phyloP scores from a whole-genome alignment of 2,888 invertebrate genomes.

The Pseudococcus longispinus region DNA sequence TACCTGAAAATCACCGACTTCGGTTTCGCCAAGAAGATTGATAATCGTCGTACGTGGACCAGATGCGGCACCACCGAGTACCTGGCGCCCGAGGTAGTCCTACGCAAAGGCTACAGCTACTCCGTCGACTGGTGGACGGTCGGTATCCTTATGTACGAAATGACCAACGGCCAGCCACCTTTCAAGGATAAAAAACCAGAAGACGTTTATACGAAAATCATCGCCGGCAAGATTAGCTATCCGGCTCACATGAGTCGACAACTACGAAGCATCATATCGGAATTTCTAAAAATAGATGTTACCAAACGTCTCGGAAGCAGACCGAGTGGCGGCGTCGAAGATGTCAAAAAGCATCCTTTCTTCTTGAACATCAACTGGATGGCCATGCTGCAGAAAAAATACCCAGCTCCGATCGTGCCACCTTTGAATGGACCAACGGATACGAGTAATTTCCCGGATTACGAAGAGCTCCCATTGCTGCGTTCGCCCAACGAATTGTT shows the following conservation, averaged over 20 bases:
- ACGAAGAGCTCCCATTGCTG: constrained; percentile 46
- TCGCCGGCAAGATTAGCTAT: constrained; percentile 48
- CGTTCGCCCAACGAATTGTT: constrained; percentile 36
- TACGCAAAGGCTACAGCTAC: constrained; percentile 50
- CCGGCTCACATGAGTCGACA: constrained; percentile 47
- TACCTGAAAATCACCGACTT: constrained; percentile 52
- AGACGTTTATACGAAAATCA: constrained; percentile 46
- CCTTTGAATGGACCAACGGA: constrained; percentile 47
- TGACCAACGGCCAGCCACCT: constrained; percentile 54
- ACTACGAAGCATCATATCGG: constrained; percentile 30
- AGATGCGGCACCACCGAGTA: constrained; percentile 53
- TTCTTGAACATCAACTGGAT: constrained; percentile 49
- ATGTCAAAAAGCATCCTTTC: constrained; percentile 50
- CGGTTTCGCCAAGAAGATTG: constrained; percentile 53
- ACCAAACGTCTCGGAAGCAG: constrained; percentile 52
- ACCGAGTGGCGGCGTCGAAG: constrained; percentile 40
- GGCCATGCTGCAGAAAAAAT: constrained; percentile 54
- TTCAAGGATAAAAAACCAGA: constrained; percentile 54
- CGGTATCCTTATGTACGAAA: constrained; percentile 50
- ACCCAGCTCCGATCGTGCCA: constrained; percentile 52
- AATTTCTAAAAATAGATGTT: constrained; percentile 51
- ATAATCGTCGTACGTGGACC: constrained; percentile 51
- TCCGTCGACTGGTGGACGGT: constrained; percentile 55
- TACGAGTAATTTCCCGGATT: constrained; percentile 54
- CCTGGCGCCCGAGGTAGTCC: constrained; percentile 47